phyloP scores from a whole-genome alignment of 2,888 invertebrate species.

The Drosophila meridionalis region DNA sequence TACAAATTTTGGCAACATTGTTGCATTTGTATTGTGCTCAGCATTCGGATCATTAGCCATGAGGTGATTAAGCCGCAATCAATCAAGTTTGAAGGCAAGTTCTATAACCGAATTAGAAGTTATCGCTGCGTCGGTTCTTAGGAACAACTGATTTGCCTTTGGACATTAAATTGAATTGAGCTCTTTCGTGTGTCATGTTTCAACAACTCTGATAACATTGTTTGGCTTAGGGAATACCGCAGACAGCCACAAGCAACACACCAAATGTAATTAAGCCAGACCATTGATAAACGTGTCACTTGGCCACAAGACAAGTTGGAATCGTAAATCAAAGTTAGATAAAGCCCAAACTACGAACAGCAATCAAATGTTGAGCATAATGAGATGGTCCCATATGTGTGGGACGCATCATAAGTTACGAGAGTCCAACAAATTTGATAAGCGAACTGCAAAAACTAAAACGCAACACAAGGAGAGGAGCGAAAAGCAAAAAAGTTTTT shows the following conservation, averaged over 20 bases:
- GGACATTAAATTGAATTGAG: constrained; percentile 54
- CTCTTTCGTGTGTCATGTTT: constrained; percentile 18
- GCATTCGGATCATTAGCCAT: constrained; percentile 45
- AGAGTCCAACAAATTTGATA: constrained; percentile 13
- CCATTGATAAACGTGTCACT: constrained; percentile 19
- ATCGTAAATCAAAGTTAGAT: constrained; percentile 35
- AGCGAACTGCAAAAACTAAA: constrained; percentile 31
- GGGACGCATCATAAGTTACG: constrained; percentile 35
- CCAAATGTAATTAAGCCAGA: constrained; percentile 42
- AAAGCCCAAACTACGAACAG: constrained; percentile 21
- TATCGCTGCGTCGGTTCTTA: constrained; percentile 20
- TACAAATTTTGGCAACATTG: not conserved
- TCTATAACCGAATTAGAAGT: constrained; percentile 36
- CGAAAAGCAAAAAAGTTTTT: constrained; percentile 8
- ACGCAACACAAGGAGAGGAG: not conserved
- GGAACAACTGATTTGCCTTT: constrained; percentile 36
- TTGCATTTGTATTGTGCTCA: constrained; percentile 25
- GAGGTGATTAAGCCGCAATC: constrained; percentile 72
- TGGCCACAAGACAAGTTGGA: constrained; percentile 6
- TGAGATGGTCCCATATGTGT: constrained; percentile 32
- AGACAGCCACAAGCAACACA: not conserved
- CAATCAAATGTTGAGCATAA: constrained; percentile 20
- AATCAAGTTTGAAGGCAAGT: constrained; percentile 50
- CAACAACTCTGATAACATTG: constrained; percentile 29
- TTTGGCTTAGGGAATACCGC: not conserved